Evolutionary conservation across 2,888 invertebrate genomes (phyloP), one percentile per base, ranked within the genome.

Genomic region (Stenoptilia bipunctidactyla): DNA sequence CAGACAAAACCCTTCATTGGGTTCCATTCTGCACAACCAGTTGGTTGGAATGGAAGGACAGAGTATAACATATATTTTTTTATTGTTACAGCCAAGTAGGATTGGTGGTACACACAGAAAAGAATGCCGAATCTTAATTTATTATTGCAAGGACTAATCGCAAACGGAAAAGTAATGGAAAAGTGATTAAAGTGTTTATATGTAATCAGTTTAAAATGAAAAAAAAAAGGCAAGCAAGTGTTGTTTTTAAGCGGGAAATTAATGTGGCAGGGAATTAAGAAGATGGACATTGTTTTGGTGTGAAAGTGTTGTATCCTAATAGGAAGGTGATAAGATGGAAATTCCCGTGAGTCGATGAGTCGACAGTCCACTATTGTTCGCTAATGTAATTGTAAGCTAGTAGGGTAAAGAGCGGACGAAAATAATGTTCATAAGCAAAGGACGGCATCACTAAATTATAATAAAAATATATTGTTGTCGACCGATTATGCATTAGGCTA

Each of bases 221-320:
- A 12, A n/a, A 33, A 13, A 5, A 14, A 34, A 34, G 4, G 30
- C 30, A 30, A 30, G 12, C 30, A 53, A 52, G 51, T 45, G 50
- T 49, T 58, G 61, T n/a, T 56, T 57, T 56, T 58, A 61, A 52
- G 20, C 71, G 80, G 79, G 80, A 75, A 69, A 61, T 61, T 58
- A 62, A 52, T 45, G 61, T 52, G 64, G 66, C 51, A 51, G 66
- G 68, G 65, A 60, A 52, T 35, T 50, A 12, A 64, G 73, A 58
- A 48, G 77, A 62, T 46, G 76, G 83, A 83, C 82, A 79, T 66
- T 70, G 69, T 64, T 71, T 61, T 77, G 83, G 80, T 71, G 72
- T 77, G 83, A 64, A 67, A 77, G 83, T 82, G 83, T 82, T 83
- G 83, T 83, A 82, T 83, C 83, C 83, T 73, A 66, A 74, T 64